Evolutionary conservation across 2,113 vertebrate species (phyloP).

Genomic region (Aythya baeri): DNA sequence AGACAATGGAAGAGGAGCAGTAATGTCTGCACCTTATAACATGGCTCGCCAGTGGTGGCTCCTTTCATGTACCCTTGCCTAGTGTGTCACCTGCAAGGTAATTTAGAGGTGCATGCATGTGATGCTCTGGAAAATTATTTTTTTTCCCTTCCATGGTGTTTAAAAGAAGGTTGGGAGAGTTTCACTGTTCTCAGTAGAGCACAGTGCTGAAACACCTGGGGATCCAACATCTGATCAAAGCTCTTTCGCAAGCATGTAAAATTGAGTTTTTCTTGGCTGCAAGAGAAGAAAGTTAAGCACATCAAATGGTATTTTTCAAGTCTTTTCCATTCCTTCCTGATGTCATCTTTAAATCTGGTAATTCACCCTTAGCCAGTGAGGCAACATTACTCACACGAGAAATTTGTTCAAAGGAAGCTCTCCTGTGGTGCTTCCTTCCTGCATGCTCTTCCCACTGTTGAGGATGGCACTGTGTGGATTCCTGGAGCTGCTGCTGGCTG

Average conservation of each 20-base stretch:
- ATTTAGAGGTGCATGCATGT: not conserved
- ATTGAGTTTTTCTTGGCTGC: slow-evolving; percentile 63
- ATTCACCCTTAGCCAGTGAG: not conserved
- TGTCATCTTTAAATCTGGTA: slow-evolving; percentile 55
- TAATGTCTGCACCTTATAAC: not conserved
- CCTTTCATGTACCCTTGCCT: not conserved
- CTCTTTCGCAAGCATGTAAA: slow-evolving; percentile 15
- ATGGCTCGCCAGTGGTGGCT: not conserved
- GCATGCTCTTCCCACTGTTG: not conserved
- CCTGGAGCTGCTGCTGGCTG: not conserved
- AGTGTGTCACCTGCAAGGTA: not conserved
- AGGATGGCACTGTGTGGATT: not conserved
- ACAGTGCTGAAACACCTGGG: slow-evolving; percentile 27
- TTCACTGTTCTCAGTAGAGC: slow-evolving; percentile 43
- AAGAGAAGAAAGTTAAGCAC: slow-evolving; percentile 34
- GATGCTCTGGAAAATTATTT: slow-evolving; percentile 15
- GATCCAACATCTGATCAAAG: slow-evolving; percentile 59
- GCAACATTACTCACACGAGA: not conserved
- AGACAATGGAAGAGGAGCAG: not conserved
- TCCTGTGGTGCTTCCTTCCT: slow-evolving; percentile 2
- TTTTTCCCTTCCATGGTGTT: not conserved
- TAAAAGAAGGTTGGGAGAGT: not conserved
- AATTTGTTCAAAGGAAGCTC: slow-evolving; percentile 6
- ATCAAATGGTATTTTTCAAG: slow-evolving; percentile 43
- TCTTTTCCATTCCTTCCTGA: slow-evolving; percentile 50